Conservation (phyloP, 37 sponge, comb jelly and placozoan genomes). For the Amphimedon queenslandica region DNA sequence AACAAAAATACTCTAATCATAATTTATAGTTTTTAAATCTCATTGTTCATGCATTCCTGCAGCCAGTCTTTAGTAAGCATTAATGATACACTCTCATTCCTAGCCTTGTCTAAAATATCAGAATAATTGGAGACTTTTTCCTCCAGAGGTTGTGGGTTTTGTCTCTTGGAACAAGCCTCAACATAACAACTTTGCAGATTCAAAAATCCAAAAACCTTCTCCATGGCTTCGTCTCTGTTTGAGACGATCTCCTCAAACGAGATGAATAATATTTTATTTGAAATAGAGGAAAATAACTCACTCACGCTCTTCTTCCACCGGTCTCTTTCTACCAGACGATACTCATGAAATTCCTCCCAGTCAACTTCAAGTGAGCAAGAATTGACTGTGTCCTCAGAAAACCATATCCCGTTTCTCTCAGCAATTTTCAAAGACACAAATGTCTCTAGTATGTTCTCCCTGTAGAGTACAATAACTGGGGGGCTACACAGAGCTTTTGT, state of each 20-base stretch:
- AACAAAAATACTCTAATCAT: too few relatives aligned
- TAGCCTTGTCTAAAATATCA: conserved; percentile 1
- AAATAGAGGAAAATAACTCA: neutral
- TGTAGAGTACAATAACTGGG: conserved; percentile 29
- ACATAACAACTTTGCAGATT: neutral
- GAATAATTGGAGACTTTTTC: conserved; percentile 15
- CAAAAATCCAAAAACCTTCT: conserved; percentile 8
- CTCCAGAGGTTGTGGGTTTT: conserved; percentile 5
- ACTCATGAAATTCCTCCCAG: conserved; percentile 19
- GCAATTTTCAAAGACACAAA: conserved; percentile 31
- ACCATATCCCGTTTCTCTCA: conserved; percentile 19
- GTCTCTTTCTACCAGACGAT: neutral
- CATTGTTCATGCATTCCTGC: neutral
- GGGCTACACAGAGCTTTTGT: conserved; percentile 7
- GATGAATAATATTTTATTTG: conserved; percentile 1
- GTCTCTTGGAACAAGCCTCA: neutral
- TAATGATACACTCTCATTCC: neutral
- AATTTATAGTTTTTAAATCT: too few relatives aligned
- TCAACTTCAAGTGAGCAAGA: conserved; percentile 4
- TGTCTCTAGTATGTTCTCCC: conserved; percentile 29
- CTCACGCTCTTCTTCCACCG: conserved; percentile 7
- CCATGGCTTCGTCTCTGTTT: neutral
- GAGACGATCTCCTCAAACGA: conserved; percentile 5
- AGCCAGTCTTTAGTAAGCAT: conserved; percentile 5
- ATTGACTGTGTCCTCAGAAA: neutral